Evolutionary conservation across 1,140 invertebrate species (phyloP), one percentile per base, ranked within the genome.

Genomic region (Trypoxylus dichotomus): DNA sequence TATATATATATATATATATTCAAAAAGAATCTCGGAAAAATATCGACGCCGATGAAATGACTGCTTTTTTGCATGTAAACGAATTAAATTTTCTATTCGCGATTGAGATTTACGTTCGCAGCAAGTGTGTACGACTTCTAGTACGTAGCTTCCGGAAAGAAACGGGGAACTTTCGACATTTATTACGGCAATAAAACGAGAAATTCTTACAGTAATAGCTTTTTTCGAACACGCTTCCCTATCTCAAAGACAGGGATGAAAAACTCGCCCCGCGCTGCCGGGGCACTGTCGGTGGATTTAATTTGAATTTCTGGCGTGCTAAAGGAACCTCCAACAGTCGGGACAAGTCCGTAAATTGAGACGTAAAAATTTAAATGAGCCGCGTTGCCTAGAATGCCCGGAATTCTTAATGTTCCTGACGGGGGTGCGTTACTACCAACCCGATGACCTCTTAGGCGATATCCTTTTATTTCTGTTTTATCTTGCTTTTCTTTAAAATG

Each of bases 281-380:
- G n/a, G 7, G 54, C 32, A 8, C 0, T 37, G 68, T 27, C 13
- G 7, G 3, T 37, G 29, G 25, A 32, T 25, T 25, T 19, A 32
- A 27, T 27, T 71, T 27, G 68, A 71, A 32, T 71, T 6, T 71
- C 21, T 37, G 32, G 13, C 29, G 29, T 32, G 13, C 19, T 13
- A 71, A 24, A 6, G 27, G 21, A 27, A 24, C 10, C 2, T 25
- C 29, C 32, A 6, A 24, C 29, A n/a, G n/a, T 71, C 68, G 68
- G 24, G 7, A 71, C 1, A 6, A 25, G 21, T 71, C 24, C 29
- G 29, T 71, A 71, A 71, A 37, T 71, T 71, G 68, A 71, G 68
- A 71, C 29, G 29, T 71, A 71, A 71, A 71, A 71, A 71, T 71
- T 71, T 27, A 71, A 71, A 71, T 58, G 47, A 21, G 47, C 15